Evolutionary conservation across 2,888 invertebrate species (phyloP), one percentile per base, ranked within the genome.

Genomic region (Aproaerema taeniolella): DNA sequence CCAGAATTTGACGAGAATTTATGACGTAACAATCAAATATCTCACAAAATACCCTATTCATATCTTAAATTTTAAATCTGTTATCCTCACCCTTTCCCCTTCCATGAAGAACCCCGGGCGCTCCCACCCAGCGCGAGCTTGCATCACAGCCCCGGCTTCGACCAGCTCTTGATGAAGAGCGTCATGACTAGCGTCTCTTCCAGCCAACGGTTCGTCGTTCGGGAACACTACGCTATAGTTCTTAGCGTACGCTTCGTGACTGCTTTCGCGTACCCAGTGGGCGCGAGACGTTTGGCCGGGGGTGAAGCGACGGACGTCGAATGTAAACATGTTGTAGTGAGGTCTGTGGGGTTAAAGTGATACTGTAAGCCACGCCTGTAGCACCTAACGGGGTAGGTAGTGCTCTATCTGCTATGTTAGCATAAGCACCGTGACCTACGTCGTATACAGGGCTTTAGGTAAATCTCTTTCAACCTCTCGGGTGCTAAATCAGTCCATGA

Each of bases 171-270:
- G 77, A 11, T 86, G 86, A 43, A 87, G 33, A 0, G 86, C 87
- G 31, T 86, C 83, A 34, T 83, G 81, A 38, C 80, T 78, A 0
- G 76, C 70, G 39, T 85, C 93, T 20, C 97, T 82, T 0, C 95
- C 95, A 1, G 94, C 94, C 34, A 96, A 70, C 1, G 92, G 92
- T 65, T 96, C 94, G 65, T 96, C 95, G 56, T 95, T 89, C 0
- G 94, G 93, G 67, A 93, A 97, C 7, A 94, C 92, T 1, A 83
- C 58, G 45, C 57, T 89, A 65, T 97, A 97, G 75, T 96, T 96
- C 53, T 91, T 93, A 0, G 91, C 95, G 63, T 97, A 97, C n/a
- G 95, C 91, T 70, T 97, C 97, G 66, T 97, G 96, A 41, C 94
- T 93, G 51, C 94, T 90, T 67, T 95, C 94, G 16, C 89, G 89